phyloP scores from a whole-genome alignment of 2,797 vertebrate species.

The Salarias fasciatus region DNA sequence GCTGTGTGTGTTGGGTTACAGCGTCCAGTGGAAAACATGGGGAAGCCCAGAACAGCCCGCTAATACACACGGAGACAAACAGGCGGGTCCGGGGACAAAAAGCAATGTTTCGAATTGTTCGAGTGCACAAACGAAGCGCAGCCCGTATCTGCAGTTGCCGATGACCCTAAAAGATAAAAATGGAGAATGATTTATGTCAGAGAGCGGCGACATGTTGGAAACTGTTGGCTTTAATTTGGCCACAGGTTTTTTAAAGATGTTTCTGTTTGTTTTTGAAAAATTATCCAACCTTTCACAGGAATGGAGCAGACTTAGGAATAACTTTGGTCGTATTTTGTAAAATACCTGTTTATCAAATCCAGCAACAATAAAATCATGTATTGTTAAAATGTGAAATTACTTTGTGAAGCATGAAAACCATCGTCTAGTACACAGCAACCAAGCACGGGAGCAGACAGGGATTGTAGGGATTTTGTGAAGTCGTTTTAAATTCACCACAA shows the following conservation, averaged over 20 bases:
- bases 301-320: not conserved
- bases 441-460: not conserved
- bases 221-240: not conserved
- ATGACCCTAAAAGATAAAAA: not conserved
- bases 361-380: slow-evolving; percentile 10
- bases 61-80: slow-evolving; percentile 38
- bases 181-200: not conserved
- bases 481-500: too few species aligned
- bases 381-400: slow-evolving; percentile 13
- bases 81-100: slow-evolving; percentile 24
- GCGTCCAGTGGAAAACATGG: slow-evolving; percentile 64
- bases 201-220: not conserved
- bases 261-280: slow-evolving; percentile 1
- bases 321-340: not conserved
- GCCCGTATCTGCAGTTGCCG: not conserved
- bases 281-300: not conserved
- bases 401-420: not conserved
- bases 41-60: slow-evolving; percentile 56
- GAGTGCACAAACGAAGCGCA: slow-evolving; percentile 3
- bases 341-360: slow-evolving; percentile 6
- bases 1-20: slow-evolving; percentile 79
- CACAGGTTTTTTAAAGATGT: not conserved
- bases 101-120: slow-evolving; percentile 15
- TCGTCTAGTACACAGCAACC: not conserved
- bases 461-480: too few species aligned